Evolutionary conservation across 2,888 invertebrate genomes (phyloP).

Genomic region (Marronus borbonicus): DNA sequence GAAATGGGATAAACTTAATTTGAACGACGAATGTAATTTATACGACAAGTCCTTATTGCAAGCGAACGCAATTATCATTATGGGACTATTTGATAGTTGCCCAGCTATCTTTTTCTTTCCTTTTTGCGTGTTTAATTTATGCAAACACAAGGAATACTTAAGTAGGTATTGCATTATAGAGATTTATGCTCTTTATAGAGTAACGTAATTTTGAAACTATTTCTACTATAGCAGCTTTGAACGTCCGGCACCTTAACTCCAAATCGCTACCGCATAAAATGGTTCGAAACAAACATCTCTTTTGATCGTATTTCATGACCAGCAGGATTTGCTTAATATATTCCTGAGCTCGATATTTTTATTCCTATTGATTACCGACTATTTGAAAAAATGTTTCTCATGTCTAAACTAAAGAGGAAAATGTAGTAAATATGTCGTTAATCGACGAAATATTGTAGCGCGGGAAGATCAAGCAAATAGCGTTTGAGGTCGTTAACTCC

Average conservation of each 20-base stretch:
- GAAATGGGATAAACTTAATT: no score
- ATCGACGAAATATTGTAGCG: conserved; percentile 19
- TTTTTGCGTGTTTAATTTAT: not conserved
- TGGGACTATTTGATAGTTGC: not conserved
- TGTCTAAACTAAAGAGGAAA: not conserved
- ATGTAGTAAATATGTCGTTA: conserved; percentile 23
- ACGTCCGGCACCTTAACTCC: not conserved
- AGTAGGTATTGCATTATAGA: not conserved
- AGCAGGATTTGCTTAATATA: not conserved
- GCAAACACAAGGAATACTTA: not conserved
- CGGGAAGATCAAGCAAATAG: conserved; percentile 8
- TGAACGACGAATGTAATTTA: not conserved
- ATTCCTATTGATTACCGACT: not conserved
- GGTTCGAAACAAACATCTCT: conserved; percentile 4
- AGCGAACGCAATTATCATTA: not conserved
- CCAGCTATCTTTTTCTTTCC: no score
- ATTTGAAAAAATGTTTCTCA: not conserved
- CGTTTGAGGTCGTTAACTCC: conserved; percentile 16
- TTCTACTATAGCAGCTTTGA: not conserved
- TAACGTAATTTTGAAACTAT: not conserved
- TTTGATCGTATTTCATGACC: conserved; percentile 13
- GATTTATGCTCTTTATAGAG: not conserved
- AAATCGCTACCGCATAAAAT: conserved; percentile 11
- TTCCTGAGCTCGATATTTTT: conserved; percentile 5
- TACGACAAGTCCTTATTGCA: not conserved